Percentiles rank a stretch among this genome's conserved stretches.
phyloP scores from a whole-genome alignment of 2,113 vertebrate genomes.

The Semnornis frantzii region DNA sequence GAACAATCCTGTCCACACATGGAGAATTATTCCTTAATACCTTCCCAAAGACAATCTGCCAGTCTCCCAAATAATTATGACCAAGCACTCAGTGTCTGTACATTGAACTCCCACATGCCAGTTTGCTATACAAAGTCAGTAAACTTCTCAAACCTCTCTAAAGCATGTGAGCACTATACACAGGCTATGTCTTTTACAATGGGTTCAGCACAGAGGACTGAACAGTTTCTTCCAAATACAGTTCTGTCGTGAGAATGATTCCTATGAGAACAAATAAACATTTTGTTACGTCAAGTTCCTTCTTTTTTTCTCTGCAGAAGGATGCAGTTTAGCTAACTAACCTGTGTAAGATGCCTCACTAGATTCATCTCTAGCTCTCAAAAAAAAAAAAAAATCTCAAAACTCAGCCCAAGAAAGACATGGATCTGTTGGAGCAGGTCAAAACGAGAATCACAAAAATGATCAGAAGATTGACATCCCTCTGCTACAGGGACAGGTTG shows the following conservation, averaged over 20 bases:
- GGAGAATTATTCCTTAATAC: conserved; percentile 41
- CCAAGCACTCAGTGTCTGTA: background rate
- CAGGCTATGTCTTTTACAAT: background rate
- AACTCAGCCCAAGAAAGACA: too few species aligned
- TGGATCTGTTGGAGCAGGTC: too few species aligned
- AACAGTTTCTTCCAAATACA: background rate
- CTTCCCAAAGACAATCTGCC: conserved; percentile 30
- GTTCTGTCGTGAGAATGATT: background rate
- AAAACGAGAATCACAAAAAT: too few species aligned
- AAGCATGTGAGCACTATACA: background rate
- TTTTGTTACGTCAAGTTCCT: background rate
- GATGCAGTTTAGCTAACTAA: background rate
- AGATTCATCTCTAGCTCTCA: background rate
- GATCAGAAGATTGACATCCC: too few species aligned
- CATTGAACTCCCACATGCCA: background rate
- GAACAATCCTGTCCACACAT: conserved; percentile 26
- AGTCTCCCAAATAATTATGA: conserved; percentile 42
- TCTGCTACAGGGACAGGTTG: too few species aligned
- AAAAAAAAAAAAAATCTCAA: background rate
- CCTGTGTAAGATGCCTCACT: background rate
- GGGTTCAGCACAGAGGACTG: background rate
- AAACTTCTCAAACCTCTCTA: background rate
- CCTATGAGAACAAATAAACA: background rate
- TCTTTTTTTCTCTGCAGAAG: background rate
- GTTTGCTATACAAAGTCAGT: background rate